Conservation (phyloP, 23 tunicate species). For the Trididemnum clinides region DNA sequence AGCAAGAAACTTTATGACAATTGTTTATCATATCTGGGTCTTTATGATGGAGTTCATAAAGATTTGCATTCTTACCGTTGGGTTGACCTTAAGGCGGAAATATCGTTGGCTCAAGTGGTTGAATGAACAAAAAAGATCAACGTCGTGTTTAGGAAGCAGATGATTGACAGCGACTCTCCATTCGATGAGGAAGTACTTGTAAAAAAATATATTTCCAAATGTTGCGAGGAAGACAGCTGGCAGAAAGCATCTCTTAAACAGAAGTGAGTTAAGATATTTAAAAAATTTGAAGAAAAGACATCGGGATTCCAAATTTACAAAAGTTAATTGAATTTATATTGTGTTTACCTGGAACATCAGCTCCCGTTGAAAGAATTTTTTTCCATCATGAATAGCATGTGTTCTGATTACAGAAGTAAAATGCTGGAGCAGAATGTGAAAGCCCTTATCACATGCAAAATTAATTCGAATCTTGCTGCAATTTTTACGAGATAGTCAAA, state of each 20-base stretch:
- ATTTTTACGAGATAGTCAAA: conserved; percentile 55
- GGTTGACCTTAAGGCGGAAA: conserved; percentile 49
- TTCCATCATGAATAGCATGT: conserved; percentile 54
- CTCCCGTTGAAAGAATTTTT: conserved; percentile 61
- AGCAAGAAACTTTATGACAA: conserved; percentile 42
- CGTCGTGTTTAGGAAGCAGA: conserved; percentile 55
- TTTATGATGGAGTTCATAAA: conserved; percentile 51
- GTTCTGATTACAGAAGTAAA: conserved; percentile 52
- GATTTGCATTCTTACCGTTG: conserved; percentile 58
- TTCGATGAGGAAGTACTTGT: conserved; percentile 57
- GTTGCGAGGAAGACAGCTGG: too few species aligned
- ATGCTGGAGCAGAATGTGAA: conserved; percentile 67
- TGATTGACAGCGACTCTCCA: conserved; percentile 70
- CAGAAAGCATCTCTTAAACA: conserved; percentile 56
- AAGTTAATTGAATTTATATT: conserved; percentile 60
- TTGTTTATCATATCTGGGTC: conserved; percentile 62
- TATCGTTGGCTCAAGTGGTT: conserved; percentile 53
- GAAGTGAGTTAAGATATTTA: too few species aligned
- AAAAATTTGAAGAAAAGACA: conserved; percentile 52
- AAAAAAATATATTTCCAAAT: conserved; percentile 45
- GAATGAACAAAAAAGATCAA: conserved; percentile 49
- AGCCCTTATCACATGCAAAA: conserved; percentile 61
- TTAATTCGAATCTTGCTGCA: conserved; percentile 51
- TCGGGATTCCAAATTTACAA: conserved; percentile 49
- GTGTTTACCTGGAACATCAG: conserved; percentile 72